phyloP scores from a whole-genome alignment of 2,797 vertebrate genomes.

The Furcifer pardalis region DNA sequence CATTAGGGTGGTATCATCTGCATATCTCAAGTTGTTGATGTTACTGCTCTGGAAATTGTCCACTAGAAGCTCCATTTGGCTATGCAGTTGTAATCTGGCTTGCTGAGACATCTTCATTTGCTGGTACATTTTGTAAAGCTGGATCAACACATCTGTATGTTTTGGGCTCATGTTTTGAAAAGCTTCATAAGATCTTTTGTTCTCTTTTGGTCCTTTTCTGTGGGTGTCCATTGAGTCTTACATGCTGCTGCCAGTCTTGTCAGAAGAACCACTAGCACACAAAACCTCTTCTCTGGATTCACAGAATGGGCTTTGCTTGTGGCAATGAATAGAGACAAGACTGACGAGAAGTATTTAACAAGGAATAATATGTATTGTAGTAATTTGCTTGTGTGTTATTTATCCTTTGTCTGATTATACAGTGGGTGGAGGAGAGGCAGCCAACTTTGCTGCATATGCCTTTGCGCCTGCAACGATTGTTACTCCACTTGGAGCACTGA shows the following conservation, averaged over 20 bases:
- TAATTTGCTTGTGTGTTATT: constrained; percentile 38
- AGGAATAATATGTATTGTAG: background rate
- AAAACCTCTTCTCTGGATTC: background rate
- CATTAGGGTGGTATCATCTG: no score
- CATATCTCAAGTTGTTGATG: no score
- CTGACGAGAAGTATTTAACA: background rate
- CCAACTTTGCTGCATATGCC: constrained; percentile 94
- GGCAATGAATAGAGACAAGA: background rate
- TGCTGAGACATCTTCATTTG: background rate
- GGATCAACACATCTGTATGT: no score
- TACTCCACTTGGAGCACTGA: constrained; percentile 91
- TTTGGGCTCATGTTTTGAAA: background rate
- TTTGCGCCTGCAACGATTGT: constrained; percentile 94
- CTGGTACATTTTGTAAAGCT: background rate
- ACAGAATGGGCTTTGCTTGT: background rate
- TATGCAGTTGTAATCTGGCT: background rate
- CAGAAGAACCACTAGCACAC: background rate
- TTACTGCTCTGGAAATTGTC: background rate
- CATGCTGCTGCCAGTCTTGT: background rate
- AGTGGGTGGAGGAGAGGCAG: constrained; percentile 94
- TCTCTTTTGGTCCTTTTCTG: background rate
- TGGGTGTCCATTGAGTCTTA: background rate
- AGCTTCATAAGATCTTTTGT: background rate
- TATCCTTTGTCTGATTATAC: constrained; percentile 60
- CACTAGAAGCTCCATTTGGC: background rate